These are phyloP conservation scores for Coelopa pilipes DNA, from an alignment of 2,888 invertebrate species.

Conservation along the genomic window DNA sequence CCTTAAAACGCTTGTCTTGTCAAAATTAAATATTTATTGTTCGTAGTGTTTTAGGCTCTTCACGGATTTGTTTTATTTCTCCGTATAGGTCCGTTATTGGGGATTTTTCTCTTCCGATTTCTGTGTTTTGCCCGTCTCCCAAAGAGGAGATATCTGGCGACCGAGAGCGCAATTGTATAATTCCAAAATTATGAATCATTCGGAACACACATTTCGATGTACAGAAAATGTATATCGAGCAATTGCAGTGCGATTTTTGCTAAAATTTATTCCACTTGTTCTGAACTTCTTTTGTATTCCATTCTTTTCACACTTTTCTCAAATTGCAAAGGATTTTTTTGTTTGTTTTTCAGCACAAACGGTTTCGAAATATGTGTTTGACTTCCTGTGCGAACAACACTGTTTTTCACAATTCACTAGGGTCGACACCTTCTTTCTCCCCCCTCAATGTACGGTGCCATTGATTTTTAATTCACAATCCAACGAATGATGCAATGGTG, in stretches of 20 bases:
- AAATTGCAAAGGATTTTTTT: not conserved
- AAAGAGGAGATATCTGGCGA: not conserved
- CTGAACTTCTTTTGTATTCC: no score
- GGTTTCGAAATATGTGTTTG: not conserved
- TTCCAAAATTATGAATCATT: conserved; percentile 26
- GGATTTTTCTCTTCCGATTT: not conserved
- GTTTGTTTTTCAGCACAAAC: not conserved
- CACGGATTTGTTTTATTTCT: not conserved
- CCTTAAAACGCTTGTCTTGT: not conserved
- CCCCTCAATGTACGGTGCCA: not conserved
- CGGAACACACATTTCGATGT: conserved; percentile 28
- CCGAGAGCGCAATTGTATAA: conserved; percentile 10
- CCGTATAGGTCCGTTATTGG: not conserved
- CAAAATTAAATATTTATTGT: no score
- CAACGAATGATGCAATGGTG: no score
- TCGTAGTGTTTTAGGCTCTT: not conserved
- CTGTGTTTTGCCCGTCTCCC: not conserved
- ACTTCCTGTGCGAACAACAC: not conserved
- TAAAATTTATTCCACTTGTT: not conserved
- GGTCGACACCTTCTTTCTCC: conserved; percentile 35
- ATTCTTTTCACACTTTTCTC: not conserved
- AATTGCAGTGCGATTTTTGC: conserved; percentile 4
- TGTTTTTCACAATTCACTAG: conserved; percentile 5
- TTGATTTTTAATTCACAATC: conserved; percentile 8
- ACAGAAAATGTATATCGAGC: conserved; percentile 21